Base-by-base conservation (phyloP, 2,888 invertebrate genomes). In the Apeira syringaria region DNA sequence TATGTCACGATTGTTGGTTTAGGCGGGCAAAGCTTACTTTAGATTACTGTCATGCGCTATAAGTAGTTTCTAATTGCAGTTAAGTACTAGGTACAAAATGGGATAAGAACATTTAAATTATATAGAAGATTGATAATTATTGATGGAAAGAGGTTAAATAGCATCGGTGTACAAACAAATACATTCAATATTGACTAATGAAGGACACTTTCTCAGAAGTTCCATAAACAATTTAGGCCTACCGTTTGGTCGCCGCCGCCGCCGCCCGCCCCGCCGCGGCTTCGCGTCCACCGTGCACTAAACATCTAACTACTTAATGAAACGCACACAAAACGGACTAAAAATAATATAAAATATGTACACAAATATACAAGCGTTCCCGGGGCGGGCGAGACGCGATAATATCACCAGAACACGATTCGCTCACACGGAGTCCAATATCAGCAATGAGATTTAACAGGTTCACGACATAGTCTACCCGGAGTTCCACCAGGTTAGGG, bases 401-500 rank as follows among this genome's bases (percentile, higher is more conserved):
- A 78, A 78, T 80, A 80, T 80, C 80, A 80, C 80, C 76, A 74
- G 70, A 80, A 86, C 85, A 85, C 85, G 77, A 72, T 80, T 80
- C 82, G 84, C 87, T 86, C 87, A 84, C 86, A 74, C 25, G 67
- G 87, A 86, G 87, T 88, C 84, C 80, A 78, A 78, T 77, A 81
- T 80, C 80, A 79, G 26, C 29, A 61, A 65, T 78, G 83, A 82
- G 82, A 80, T 78, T 78, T 34, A 34, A 32, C 32, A 26, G 36
- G 48, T 50, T 53, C 47, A 37, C 31, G 44, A 34, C 13, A 28
- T 35, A 42, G 50, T 37, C 43, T 20, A 18, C 32, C 9, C 9
- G 20, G 20, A 7, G 20, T 7, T 9, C 3, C 6, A 12, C 42
- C 39, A 20, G 53, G 56, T 68, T 64, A 72, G 59, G 72, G 73